Evolutionary conservation across 1,140 invertebrate genomes (phyloP), one percentile per base, ranked within the genome.

Genomic region (Arion vulgaris): DNA sequence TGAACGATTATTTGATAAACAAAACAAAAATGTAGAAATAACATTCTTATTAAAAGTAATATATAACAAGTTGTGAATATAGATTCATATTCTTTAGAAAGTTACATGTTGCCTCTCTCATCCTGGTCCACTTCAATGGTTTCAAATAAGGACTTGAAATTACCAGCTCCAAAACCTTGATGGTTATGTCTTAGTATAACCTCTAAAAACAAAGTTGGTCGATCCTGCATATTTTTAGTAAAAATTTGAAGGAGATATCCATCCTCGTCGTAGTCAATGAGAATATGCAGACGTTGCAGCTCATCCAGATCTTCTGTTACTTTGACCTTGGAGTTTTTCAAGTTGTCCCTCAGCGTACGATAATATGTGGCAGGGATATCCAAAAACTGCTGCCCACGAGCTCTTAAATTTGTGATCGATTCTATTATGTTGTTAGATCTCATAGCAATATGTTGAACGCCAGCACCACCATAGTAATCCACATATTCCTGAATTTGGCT

Each of bases 171-270:
- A 93, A 99, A 99, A 76, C 98, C 98, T 91, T 96, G 95, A 89
- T 99, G 97, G 93, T 99, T 99, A 86, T 95, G 95, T 85, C 98
- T 95, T 92, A 99, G 98, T 90, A 99, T 99, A 39, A 99, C 95
- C 93, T 99, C 98, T 39, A 99, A 92, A 92, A 99, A 99, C 1
- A 99, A 89, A 0, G 98, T 99, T 0, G 98, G 98, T 83, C 98
- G 94, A 90, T 99, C 98, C 93, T 99, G 98, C 93, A 99, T 96
- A 88, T 98, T 98, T 93, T 98, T 99, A 0, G 98, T 98, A 92
- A 99, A 99, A 85, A 99, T 99, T 94, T 99, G 98, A 66, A 99
- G 94, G 68, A 99, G 93, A 93, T 99, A 99, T 0, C 98, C 98
- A 89, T 99, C 95, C 87, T 99, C 98, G 92, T 99, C 98, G 91